Base-by-base conservation (phyloP, 2,888 invertebrate genomes). In the Bombyx huttoni region DNA sequence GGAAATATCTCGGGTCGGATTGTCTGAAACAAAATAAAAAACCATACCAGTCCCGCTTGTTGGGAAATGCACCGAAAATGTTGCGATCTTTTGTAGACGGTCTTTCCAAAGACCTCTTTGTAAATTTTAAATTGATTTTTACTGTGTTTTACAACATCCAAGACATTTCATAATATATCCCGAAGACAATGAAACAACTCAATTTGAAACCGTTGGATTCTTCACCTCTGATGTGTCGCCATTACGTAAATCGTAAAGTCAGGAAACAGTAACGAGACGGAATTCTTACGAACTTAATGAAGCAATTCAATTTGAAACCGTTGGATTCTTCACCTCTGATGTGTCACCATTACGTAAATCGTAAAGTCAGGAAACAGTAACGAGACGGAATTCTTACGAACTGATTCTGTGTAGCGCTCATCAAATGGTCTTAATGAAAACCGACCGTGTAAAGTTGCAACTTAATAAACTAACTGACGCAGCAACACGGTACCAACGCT, bases 1-100 rank as follows among this genome's bases (percentile, higher is more conserved):
- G 74, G 77, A 77, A 75, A 75, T 81, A 73, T 77, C 68, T 67
- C 69, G 63, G 8, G 12, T 40, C 40, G 40, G 0, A 40, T 40
- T 49, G 51, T 51, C 49, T 48, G 45, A 49, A 53, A 51, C 51
- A 47, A 55, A 53, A 51, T 40, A 55, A 49, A 53, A 40, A 40
- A 10, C 40, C 7, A 10, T 6, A 40, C 40, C 12, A 40, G 40
- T 40, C 40, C 9, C 40, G 12, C 3, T 12, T 10, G 40, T 40
- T 40, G 3, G 2, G 24, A 24, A 24, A 24, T 24, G 5, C 5
- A 24, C 24, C 3, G 2, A 24, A 24, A 24, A 24, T 5, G 24
- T 24, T 24, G 24, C 24, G 24, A 24, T 24, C 24, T 24, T 24
- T 24, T 24, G 24, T 24, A 24, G 24, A 24, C 24, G 5, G 24